Conservation (phyloP, 1,140 invertebrate species). For the Drosophila simulans region DNA sequence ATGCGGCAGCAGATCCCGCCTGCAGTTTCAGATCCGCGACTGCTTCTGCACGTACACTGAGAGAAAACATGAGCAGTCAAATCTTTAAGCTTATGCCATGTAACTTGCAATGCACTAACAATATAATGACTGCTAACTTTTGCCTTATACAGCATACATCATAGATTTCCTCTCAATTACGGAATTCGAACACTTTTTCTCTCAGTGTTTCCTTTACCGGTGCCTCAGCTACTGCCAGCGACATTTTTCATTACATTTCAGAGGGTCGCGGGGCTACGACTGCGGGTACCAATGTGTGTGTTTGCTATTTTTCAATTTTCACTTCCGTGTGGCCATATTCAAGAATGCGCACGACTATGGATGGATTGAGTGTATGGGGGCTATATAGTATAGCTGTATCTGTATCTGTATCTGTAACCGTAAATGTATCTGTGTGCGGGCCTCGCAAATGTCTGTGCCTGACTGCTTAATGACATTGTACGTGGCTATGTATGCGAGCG, state of each 20-base stretch:
- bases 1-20: constrained; percentile 38
- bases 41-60: constrained; percentile 16
- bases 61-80: not conserved
- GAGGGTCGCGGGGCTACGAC: constrained; percentile 24
- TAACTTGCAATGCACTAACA: too few relatives aligned
- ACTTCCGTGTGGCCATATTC: constrained; percentile 61
- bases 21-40: constrained; percentile 18
- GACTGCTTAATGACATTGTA: constrained; percentile 77
- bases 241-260: constrained; percentile 79
- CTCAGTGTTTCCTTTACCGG: not conserved
- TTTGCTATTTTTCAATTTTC: constrained; percentile 83
- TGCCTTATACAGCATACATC: too few relatives aligned
- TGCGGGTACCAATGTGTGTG: constrained; percentile 71
- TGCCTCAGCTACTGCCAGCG: constrained; percentile 50
- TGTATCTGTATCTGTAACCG: not conserved
- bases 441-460: constrained; percentile 39
- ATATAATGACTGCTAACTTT: too few relatives aligned
- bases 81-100: not conserved
- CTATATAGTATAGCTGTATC: not conserved
- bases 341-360: not conserved
- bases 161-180: not conserved
- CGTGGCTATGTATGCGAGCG: constrained; percentile 6
- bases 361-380: constrained; percentile 15
- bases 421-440: constrained; percentile 17
- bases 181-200: not conserved